These are phyloP conservation scores for Platycheirus rosarum DNA, from an alignment of 2,888 invertebrate species.

Conservation along the genomic window DNA sequence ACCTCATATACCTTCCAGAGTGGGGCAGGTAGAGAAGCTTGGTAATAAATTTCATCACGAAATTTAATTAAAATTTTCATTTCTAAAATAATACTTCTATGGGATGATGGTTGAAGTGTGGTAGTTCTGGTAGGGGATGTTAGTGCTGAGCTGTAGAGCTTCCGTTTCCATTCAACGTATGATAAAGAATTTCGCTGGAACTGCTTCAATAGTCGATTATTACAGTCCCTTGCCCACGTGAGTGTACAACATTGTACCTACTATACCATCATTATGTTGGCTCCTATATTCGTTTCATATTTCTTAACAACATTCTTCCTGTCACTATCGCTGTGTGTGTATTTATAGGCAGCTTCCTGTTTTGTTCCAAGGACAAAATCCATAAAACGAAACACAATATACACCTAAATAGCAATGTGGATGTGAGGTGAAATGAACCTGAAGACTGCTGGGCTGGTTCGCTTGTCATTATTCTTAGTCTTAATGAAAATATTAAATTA, in stretches of 20 bases:
- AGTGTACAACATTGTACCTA: constrained; percentile 42
- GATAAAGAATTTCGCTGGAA: constrained; percentile 66
- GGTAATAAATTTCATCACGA: constrained; percentile 73
- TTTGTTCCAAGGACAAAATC: constrained; percentile 58
- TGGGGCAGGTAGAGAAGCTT: constrained; percentile 64
- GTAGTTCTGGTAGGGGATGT: background rate
- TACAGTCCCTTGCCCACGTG: constrained; percentile 64
- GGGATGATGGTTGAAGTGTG: constrained; percentile 1
- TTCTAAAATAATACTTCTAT: constrained; percentile 67
- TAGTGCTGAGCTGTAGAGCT: background rate
- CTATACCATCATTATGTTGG: constrained; percentile 41
- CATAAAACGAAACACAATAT: constrained; percentile 56
- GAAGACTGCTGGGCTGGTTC: constrained; percentile 33
- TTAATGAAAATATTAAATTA: constrained; percentile 67
- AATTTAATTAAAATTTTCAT: constrained; percentile 73
- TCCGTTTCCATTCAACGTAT: constrained; percentile 7
- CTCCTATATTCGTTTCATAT: constrained; percentile 60
- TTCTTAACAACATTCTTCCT: constrained; percentile 67
- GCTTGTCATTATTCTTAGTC: constrained; percentile 49
- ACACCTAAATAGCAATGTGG: constrained; percentile 37
- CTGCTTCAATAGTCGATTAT: constrained; percentile 70
- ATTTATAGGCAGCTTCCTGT: constrained; percentile 16
- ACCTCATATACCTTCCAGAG: constrained; percentile 59
- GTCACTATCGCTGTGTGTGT: constrained; percentile 34
- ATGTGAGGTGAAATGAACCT: constrained; percentile 46